A percentile compares a stretch with the other conserved stretches of the same genome.
phyloP scores from a whole-genome alignment of 2,888 invertebrate species.

The Agrochola litura region DNA sequence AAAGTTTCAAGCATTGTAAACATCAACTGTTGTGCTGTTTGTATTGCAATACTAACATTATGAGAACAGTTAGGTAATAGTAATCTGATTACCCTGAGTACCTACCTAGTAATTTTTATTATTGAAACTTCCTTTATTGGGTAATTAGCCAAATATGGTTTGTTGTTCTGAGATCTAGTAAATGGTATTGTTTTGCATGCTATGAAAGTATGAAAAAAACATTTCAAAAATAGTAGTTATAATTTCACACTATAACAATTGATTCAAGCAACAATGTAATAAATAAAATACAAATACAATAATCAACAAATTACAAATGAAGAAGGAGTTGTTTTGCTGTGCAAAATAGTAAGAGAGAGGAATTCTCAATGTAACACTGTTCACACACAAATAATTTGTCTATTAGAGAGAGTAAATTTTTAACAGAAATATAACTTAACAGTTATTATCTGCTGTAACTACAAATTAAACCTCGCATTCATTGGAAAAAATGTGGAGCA shows the following conservation, averaged over 20 bases:
- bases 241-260: neutral
- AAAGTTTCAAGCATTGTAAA: conserved; percentile 17
- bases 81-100: neutral
- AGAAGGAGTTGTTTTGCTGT: neutral
- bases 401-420: neutral
- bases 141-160: neutral
- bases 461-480: no score
- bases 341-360: neutral
- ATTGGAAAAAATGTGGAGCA: neutral
- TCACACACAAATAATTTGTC: neutral
- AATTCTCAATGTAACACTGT: neutral
- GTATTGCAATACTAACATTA: neutral
- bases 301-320: neutral
- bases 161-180: neutral
- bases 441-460: no score
- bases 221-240: no score
- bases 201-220: neutral
- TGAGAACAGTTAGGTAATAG: neutral
- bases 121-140: neutral
- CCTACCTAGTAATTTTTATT: neutral
- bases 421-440: neutral
- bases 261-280: neutral
- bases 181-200: neutral
- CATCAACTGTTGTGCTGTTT: neutral
- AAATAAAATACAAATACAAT: no score